Evolutionary conservation across 2,888 invertebrate genomes (phyloP).

Genomic region (Oconnorella tubifera): DNA sequence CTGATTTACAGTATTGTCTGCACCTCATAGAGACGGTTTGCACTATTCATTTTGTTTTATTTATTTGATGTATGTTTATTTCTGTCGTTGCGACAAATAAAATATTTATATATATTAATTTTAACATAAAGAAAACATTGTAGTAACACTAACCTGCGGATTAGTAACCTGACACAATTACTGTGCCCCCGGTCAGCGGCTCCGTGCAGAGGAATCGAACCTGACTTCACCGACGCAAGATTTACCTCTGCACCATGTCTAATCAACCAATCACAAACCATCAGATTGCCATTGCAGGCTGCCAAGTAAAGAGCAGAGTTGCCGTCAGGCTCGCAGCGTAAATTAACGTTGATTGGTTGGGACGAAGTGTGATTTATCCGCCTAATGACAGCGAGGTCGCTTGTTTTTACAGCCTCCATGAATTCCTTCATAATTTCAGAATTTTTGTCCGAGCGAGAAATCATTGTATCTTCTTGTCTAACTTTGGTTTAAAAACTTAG

Average conservation of each 20-base stretch:
- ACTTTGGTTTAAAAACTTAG: too few species aligned
- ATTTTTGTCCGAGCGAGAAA: too few species aligned
- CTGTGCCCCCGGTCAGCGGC: conserved; percentile 26
- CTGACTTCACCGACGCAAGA: conserved; percentile 10
- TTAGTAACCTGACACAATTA: conserved; percentile 21
- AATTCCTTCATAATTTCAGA: too few species aligned
- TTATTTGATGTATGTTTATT: too few species aligned
- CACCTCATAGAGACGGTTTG: too few species aligned
- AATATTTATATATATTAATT: too few species aligned
- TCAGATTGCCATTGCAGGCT: conserved; percentile 23
- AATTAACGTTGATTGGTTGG: conserved; percentile 1
- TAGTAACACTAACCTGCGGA: conserved; percentile 24
- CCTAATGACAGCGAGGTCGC: neutral
- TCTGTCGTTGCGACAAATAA: too few species aligned
- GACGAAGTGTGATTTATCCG: neutral
- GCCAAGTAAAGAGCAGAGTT: conserved; percentile 26
- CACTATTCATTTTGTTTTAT: too few species aligned
- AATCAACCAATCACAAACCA: conserved; percentile 22
- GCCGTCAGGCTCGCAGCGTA: conserved; percentile 12
- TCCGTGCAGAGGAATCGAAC: conserved; percentile 26
- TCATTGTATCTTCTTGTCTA: too few species aligned
- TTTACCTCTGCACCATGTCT: conserved; percentile 21
- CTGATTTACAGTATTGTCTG: too few species aligned
- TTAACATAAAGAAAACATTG: too few species aligned
- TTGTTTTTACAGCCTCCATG: conserved; percentile 5